phyloP scores from a whole-genome alignment of 2,888 invertebrate genomes.

The Adelphocoris suturalis region DNA sequence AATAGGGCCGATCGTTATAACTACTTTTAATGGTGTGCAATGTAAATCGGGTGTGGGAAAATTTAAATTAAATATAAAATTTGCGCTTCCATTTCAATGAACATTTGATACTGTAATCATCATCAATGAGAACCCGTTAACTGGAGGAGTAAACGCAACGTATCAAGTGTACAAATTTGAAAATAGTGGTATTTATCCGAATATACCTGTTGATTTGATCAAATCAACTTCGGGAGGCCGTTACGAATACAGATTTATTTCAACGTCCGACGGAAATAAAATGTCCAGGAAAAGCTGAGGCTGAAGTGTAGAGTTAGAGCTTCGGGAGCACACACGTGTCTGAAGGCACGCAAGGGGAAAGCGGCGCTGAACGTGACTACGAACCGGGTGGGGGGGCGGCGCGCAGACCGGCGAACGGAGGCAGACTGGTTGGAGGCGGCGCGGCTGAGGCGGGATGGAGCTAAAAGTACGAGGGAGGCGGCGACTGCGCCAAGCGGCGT shows the following conservation, averaged over 20 bases:
- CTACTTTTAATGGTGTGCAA: no score
- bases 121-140: no score
- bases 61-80: no score
- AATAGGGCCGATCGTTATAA: no score
- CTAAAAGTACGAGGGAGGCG: neutral
- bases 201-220: conserved; percentile 21
- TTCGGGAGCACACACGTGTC: conserved; percentile 3
- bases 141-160: no score
- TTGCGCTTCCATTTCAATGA: no score
- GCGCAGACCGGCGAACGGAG: neutral
- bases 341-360: neutral
- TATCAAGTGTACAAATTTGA: neutral
- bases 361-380: neutral
- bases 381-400: neutral
- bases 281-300: neutral
- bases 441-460: neutral
- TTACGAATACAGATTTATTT: neutral
- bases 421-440: conserved; percentile 46
- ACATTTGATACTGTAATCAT: no score
- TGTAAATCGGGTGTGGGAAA: no score
- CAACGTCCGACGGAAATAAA: neutral
- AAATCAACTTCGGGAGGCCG: neutral
- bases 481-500: conserved; percentile 59
- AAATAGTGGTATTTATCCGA: neutral
- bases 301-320: neutral